These are phyloP conservation scores for Amphipoea oculea DNA, from an alignment of 2,888 invertebrate genomes.

Conservation along the genomic window DNA sequence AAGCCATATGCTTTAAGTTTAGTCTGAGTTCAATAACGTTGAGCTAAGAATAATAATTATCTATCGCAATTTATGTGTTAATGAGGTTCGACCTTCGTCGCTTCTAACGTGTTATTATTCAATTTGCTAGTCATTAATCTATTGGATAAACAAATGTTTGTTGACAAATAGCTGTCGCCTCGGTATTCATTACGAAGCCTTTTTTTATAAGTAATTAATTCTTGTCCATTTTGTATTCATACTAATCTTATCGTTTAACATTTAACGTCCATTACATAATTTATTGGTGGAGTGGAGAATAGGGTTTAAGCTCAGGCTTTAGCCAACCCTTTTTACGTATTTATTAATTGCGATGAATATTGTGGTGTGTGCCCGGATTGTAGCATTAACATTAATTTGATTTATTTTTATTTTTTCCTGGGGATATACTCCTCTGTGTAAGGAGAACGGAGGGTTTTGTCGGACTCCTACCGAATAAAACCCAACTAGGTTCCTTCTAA, in stretches of 20 bases:
- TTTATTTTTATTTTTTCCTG: not conserved
- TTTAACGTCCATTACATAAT: not conserved
- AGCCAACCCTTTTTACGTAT: not conserved
- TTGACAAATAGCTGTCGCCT: not conserved
- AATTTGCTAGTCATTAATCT: constrained; percentile 31
- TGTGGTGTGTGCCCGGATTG: not conserved
- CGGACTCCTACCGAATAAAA: not conserved
- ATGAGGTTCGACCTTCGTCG: constrained; percentile 17
- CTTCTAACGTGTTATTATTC: constrained; percentile 8
- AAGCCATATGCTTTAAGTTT: constrained; percentile 6
- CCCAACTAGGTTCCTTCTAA: no score
- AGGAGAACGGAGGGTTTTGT: not conserved
- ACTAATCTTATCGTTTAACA: not conserved
- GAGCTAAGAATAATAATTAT: constrained; percentile 6
- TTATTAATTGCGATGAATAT: not conserved
- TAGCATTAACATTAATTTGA: not conserved
- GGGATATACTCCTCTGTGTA: not conserved
- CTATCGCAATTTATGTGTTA: constrained; percentile 2
- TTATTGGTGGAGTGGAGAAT: not conserved
- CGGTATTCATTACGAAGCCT: constrained; percentile 8
- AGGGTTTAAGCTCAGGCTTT: not conserved
- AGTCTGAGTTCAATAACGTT: constrained; percentile 20
- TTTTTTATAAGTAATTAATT: constrained; percentile 23
- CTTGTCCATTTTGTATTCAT: constrained; percentile 18
- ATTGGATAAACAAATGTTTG: constrained; percentile 29